Evolutionary conservation across 30 jellyfish, hydroid and myxozoan species (phyloP), one percentile per base, ranked within the genome.

Genomic region (Clytia hemisphaerica): DNA sequence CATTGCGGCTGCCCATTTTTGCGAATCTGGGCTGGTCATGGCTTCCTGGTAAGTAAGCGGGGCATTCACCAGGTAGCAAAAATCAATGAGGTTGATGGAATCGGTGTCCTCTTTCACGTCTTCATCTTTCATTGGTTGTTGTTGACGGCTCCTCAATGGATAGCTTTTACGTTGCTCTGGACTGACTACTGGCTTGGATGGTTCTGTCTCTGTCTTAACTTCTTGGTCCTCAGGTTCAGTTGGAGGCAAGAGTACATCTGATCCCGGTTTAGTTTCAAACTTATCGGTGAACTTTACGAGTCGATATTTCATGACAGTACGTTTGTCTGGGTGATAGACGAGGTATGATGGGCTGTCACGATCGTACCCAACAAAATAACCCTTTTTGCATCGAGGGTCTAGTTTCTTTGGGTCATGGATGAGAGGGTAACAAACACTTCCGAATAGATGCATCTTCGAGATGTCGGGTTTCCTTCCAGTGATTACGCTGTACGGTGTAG

Each of bases 321-420:
- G 14, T 7, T 15, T 10, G 10, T 60, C 73, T 6, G 73, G 73
- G 67, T 60, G 29, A 29, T 60, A 60, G 29, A 33, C 73, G 10
- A 60, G 67, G 29, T 60, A 60, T 27, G 73, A 60, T 29, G 73
- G 73, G 29, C 67, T 60, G 67, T 60, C 65, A 9, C 10, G n/a
- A 29, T 60, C 73, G 29, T 60, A 60, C 14, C 73, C 73, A 27
- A 60, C 67, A 60, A 60, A 60, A 29, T 60, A 60, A 21, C 67
- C 68, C 24, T 33, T 60, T 18, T 60, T 60, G 68, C 73, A 12
- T 60, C 73, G 65, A 6, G 73, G 65, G 16, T 21, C 69, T 22
- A 60, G 67, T 66, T 60, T 60, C 15, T 60, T 60, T 9, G 73
- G 16, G 29, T 60, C 29, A 6, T 60, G 12, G 15, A 22, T 19